Conservation (phyloP, 2,797 vertebrate species). For the Heterohyrax brucei region DNA sequence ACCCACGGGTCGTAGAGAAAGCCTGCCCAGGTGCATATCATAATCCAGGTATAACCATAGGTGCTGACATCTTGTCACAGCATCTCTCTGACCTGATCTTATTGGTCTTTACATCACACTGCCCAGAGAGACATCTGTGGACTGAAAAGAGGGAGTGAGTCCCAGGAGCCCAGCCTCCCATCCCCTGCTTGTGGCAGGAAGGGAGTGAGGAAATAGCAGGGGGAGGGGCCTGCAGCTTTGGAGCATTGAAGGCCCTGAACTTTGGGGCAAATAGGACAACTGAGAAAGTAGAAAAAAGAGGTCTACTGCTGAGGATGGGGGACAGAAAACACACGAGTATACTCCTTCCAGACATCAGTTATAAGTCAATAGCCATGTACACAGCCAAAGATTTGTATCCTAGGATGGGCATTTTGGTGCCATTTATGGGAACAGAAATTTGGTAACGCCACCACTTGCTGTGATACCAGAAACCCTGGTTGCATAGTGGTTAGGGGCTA, state of each 20-base stretch:
- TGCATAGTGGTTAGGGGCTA: too few relatives aligned
- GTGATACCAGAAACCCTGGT: too few relatives aligned
- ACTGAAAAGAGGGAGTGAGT: not conserved
- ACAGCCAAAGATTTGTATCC: not conserved
- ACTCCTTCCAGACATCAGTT: not conserved
- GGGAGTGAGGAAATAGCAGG: not conserved
- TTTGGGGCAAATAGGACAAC: not conserved
- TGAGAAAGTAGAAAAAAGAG: not conserved
- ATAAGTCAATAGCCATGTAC: not conserved
- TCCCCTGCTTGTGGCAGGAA: not conserved
- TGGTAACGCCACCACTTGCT: not conserved
- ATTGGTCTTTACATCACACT: conserved; percentile 79
- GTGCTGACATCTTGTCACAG: conserved; percentile 84
- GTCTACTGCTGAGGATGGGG: not conserved
- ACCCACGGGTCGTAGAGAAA: conserved; percentile 51
- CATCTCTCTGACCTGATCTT: conserved; percentile 61
- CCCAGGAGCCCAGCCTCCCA: not conserved
- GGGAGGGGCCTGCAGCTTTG: not conserved
- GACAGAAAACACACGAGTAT: not conserved
- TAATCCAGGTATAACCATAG: conserved; percentile 43
- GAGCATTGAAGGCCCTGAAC: not conserved
- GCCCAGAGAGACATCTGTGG: conserved; percentile 22
- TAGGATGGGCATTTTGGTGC: not conserved
- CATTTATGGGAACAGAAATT: not conserved
- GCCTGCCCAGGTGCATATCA: conserved; percentile 73